Conservation (phyloP, 2,113 vertebrate genomes). For the Coptodon rendalli region DNA sequence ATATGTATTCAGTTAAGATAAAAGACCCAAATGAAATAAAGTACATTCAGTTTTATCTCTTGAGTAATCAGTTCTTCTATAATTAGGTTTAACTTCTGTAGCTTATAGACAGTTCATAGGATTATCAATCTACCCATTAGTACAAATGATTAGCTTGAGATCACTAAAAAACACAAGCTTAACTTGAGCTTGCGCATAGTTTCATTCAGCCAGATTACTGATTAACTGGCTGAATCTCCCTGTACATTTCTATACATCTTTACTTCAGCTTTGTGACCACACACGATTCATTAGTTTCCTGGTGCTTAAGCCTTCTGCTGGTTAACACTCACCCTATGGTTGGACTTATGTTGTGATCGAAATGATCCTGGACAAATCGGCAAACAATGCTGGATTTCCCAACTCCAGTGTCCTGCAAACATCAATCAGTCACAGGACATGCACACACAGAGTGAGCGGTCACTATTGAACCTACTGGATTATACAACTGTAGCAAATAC, state of each 20-base stretch:
- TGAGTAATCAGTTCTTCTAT: background rate
- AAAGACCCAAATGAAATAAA: background rate
- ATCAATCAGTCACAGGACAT: background rate
- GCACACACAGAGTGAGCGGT: background rate
- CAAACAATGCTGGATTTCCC: conserved; percentile 98
- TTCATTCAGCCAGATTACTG: background rate
- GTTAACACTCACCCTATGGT: conserved; percentile 84
- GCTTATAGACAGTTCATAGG: background rate
- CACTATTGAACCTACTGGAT: background rate
- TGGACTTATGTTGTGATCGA: conserved; percentile 95
- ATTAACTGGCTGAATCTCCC: background rate
- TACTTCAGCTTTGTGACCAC: background rate
- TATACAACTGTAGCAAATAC: background rate
- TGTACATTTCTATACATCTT: background rate
- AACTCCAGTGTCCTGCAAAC: conserved; percentile 90
- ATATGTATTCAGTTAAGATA: background rate
- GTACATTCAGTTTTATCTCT: background rate
- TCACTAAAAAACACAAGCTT: background rate
- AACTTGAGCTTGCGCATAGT: background rate
- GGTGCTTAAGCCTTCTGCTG: background rate
- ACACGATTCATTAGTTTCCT: background rate
- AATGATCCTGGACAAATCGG: conserved; percentile 95
- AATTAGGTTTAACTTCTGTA: background rate
- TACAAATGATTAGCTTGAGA: background rate
- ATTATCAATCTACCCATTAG: background rate